Percentiles rank a stretch among this genome's conserved stretches.
These are phyloP conservation scores for Tachystola acroxantha DNA, from an alignment of 2,888 invertebrate genomes.

Conservation along the genomic window DNA sequence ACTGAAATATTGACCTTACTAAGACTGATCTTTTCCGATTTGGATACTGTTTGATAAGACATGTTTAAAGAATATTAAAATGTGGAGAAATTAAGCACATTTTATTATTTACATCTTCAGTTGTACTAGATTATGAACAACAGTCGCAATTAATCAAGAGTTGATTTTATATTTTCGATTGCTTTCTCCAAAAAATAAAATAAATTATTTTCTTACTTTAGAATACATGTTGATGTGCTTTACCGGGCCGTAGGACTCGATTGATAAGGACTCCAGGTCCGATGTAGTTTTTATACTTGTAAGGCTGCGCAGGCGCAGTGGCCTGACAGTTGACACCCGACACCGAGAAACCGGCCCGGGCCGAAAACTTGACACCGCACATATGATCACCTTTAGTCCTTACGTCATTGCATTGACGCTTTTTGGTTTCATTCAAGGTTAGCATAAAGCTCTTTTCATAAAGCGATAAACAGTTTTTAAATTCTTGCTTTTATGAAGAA, in stretches of 20 bases:
- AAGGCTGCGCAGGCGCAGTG: slow-evolving; percentile 28
- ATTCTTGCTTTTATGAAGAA: too few relatives aligned
- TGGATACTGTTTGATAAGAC: too few relatives aligned
- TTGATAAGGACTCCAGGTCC: slow-evolving; percentile 52
- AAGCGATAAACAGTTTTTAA: too few relatives aligned
- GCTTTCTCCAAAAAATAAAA: too few relatives aligned
- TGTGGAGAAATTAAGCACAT: too few relatives aligned
- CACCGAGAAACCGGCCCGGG: slow-evolving; percentile 61
- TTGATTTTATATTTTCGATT: too few relatives aligned
- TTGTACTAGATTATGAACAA: too few relatives aligned
- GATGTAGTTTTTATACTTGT: slow-evolving; percentile 69
- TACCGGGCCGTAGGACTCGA: slow-evolving; percentile 48
- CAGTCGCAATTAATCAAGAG: too few relatives aligned
- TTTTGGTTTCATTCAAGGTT: slow-evolving; percentile 62
- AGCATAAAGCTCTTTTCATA: slow-evolving; percentile 38
- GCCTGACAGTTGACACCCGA: slow-evolving; percentile 43
- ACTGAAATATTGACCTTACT: too few relatives aligned
- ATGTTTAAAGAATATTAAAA: too few relatives aligned
- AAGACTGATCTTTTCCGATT: too few relatives aligned
- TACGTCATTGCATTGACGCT: slow-evolving; percentile 57
- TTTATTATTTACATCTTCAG: neutral
- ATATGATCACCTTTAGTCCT: slow-evolving; percentile 60
- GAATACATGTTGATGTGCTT: slow-evolving; percentile 61
- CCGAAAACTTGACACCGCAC: slow-evolving; percentile 56
- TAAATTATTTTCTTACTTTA: slow-evolving; percentile 70